Conservation (phyloP, 1,140 invertebrate genomes). For the Carposina sasakii region DNA sequence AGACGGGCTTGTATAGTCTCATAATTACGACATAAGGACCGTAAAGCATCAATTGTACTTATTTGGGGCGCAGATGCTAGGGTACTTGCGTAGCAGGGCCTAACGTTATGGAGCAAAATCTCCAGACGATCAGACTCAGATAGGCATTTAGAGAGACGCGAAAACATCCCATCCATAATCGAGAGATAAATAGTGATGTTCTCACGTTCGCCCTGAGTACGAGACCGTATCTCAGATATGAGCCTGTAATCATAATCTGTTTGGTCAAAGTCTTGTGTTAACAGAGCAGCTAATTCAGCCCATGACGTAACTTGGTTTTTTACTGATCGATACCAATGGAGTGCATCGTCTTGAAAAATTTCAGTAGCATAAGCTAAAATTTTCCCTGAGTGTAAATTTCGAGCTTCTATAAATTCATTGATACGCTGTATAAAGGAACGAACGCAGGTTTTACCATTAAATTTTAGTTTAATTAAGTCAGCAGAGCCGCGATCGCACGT, state of each 20-base stretch:
- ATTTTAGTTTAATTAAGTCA: conserved; percentile 25
- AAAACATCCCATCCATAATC: conserved; percentile 34
- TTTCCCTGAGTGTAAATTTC: conserved; percentile 18
- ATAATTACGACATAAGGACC: conserved; percentile 21
- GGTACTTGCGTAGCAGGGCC: conserved; percentile 23
- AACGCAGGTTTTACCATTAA: conserved; percentile 23
- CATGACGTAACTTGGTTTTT: conserved; percentile 20
- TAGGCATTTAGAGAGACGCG: conserved; percentile 17
- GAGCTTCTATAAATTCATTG: conserved; percentile 24
- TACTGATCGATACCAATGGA: conserved; percentile 30
- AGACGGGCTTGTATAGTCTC: conserved; percentile 21
- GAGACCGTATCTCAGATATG: conserved; percentile 28
- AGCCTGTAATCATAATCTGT: conserved; percentile 36
- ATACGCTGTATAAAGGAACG: conserved; percentile 32
- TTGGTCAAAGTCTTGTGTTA: conserved; percentile 31
- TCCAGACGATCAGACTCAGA: conserved; percentile 26
- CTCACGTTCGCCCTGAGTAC: conserved; percentile 36
- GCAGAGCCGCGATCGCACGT: conserved; percentile 17
- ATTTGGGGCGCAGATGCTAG: conserved; percentile 16
- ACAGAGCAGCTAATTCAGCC: conserved; percentile 19
- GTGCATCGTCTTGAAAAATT: conserved; percentile 34
- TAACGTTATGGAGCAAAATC: conserved; percentile 29
- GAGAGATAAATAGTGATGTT: conserved; percentile 37
- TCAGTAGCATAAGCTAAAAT: conserved; percentile 25
- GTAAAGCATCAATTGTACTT: conserved; percentile 11